Evolutionary conservation across 2,113 vertebrate genomes (phyloP).

Genomic region (Psittacula cyanocephala): DNA sequence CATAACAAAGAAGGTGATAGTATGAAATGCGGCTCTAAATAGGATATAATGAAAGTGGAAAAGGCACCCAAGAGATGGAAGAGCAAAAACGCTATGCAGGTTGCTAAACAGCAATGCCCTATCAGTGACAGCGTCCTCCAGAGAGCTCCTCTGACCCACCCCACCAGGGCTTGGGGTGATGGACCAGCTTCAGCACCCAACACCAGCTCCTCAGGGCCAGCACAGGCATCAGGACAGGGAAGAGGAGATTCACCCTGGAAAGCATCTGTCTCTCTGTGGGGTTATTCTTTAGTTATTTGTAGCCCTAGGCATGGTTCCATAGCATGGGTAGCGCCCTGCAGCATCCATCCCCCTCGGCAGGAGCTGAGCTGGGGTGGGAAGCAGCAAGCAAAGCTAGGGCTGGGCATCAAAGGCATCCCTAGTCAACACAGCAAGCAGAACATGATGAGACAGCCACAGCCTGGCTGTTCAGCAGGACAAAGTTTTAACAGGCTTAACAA

Average conservation of each 20-base stretch:
- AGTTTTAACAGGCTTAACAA: slow-evolving; percentile 64
- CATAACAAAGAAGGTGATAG: neutral
- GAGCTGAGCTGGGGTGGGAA: neutral
- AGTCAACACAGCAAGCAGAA: slow-evolving; percentile 2
- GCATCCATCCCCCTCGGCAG: neutral
- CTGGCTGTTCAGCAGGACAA: slow-evolving; percentile 47
- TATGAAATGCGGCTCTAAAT: neutral
- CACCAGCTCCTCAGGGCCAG: rapidly evolving
- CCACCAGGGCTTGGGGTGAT: neutral
- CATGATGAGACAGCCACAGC: neutral
- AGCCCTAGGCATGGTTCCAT: rapidly evolving
- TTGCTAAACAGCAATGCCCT: neutral
- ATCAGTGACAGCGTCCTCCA: neutral
- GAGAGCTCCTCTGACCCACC: neutral
- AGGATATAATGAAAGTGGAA: neutral
- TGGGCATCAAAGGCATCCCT: neutral
- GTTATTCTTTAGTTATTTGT: neutral
- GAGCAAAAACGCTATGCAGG: neutral
- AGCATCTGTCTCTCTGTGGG: neutral
- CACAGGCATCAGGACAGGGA: rapidly evolving
- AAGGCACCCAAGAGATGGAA: neutral
- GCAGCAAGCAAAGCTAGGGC: neutral
- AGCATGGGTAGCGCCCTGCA: neutral
- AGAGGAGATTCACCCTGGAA: neutral
- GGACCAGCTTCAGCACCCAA: neutral